Evolutionary conservation across 1,140 invertebrate species (phyloP).

Genomic region (Arion vulgaris): DNA sequence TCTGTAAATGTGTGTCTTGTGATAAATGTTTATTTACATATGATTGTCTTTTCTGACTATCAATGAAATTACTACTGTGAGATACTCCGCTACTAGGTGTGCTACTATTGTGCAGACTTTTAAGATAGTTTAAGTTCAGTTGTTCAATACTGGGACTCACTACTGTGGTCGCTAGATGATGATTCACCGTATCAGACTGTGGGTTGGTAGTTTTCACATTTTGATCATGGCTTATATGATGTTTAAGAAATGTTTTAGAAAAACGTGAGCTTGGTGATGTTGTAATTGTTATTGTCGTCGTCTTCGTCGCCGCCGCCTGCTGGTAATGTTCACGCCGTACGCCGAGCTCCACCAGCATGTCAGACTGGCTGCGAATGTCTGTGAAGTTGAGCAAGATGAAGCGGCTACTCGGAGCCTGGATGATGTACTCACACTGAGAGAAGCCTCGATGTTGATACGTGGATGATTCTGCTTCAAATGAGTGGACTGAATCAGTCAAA

Average conservation of each 20-base stretch:
- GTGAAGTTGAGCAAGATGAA: conserved; percentile 18
- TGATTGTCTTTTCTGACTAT: not conserved
- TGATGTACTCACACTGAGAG: conserved; percentile 16
- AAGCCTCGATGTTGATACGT: not conserved
- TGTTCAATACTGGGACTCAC: not conserved
- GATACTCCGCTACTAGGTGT: not conserved
- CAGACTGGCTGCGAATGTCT: conserved; percentile 7
- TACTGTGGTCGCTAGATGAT: not conserved
- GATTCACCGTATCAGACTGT: not conserved
- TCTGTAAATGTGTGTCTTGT: not conserved
- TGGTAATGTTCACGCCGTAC: not conserved
- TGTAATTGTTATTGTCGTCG: not conserved
- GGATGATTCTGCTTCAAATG: not conserved
- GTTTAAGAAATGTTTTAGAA: not conserved
- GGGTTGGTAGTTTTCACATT: not conserved
- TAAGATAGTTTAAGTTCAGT: not conserved
- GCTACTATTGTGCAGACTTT: not conserved
- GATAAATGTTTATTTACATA: not conserved
- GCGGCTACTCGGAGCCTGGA: conserved; percentile 12
- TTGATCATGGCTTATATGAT: not conserved
- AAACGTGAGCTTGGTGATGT: too few species aligned
- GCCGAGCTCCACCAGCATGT: not conserved
- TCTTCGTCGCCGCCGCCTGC: not conserved
- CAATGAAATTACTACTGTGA: not conserved
- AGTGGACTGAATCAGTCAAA: conserved; percentile 5